Conservation (phyloP, 2,113 vertebrate species). For the Bujurquina vittata region DNA sequence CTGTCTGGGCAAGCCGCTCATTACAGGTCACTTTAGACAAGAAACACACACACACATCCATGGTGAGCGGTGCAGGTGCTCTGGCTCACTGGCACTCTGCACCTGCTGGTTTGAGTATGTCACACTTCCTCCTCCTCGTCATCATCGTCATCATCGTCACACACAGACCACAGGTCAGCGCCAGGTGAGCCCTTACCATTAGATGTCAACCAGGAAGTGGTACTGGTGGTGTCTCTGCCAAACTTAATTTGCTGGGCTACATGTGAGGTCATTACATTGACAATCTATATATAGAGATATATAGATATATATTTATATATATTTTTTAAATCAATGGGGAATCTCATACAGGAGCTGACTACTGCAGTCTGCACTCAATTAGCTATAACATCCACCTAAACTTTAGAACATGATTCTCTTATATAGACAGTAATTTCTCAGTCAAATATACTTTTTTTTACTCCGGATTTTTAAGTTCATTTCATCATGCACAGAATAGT, state of each 20-base stretch:
- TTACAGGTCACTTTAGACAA: conserved; percentile 41
- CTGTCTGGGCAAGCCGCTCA: neutral
- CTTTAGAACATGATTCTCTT: conserved; percentile 74
- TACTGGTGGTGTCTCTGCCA: conserved; percentile 50
- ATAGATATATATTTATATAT: conserved; percentile 17
- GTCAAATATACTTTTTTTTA: conserved; percentile 77
- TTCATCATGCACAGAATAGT: conserved; percentile 79
- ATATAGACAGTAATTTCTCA: conserved; percentile 80
- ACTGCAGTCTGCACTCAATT: conserved; percentile 67
- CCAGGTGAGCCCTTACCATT: conserved; percentile 64
- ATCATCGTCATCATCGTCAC: neutral
- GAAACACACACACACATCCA: conserved; percentile 34
- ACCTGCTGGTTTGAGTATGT: conserved; percentile 49
- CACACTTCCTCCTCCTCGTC: conserved; percentile 44
- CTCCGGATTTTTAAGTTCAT: conserved; percentile 70
- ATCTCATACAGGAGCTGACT: conserved; percentile 73
- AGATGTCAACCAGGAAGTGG: conserved; percentile 56
- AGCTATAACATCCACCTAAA: conserved; percentile 75
- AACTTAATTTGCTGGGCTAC: conserved; percentile 72
- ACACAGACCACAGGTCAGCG: conserved; percentile 53
- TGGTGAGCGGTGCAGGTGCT: conserved; percentile 47
- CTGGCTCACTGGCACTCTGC: conserved; percentile 31
- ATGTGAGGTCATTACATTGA: conserved; percentile 62
- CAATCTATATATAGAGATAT: conserved; percentile 50
- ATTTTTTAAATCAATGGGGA: conserved; percentile 51